Percentiles rank a stretch among this genome's conserved stretches.
Evolutionary conservation across 2,113 vertebrate species (phyloP).

Genomic region (Phyllostomus hastatus): DNA sequence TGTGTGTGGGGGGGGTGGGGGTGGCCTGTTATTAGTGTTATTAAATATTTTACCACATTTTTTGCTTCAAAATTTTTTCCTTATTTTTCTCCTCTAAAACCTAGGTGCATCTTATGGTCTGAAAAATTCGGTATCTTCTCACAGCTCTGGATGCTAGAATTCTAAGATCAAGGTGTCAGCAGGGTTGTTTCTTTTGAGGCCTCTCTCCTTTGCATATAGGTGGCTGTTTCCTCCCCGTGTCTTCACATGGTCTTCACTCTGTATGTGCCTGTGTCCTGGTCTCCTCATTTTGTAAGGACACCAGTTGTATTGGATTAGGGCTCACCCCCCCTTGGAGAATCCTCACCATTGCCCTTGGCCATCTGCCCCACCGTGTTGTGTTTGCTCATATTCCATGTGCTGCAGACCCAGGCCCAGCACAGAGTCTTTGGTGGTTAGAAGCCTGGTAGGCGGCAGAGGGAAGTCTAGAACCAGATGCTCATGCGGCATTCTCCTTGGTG

Average conservation of each 20-base stretch:
- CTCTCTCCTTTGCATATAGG: background rate
- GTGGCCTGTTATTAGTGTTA: no score
- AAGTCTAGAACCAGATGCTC: background rate
- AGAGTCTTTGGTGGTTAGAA: background rate
- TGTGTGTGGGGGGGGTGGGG: no score
- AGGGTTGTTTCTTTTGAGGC: background rate
- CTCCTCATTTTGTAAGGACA: background rate
- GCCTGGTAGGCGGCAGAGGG: background rate
- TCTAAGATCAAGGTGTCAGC: background rate
- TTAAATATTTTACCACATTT: no score
- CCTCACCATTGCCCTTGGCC: background rate
- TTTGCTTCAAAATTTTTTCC: no score
- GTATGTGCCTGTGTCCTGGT: background rate
- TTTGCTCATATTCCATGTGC: background rate
- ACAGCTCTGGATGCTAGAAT: background rate
- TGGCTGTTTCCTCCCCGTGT: background rate
- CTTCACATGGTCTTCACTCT: background rate
- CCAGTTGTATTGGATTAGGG: background rate
- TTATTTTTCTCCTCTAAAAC: no score
- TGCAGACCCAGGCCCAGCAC: background rate
- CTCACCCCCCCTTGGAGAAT: background rate
- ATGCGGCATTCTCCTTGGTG: accelerated
- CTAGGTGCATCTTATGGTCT: no score
- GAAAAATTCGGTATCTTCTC: background rate
- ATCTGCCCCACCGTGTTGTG: no score